phyloP scores from a whole-genome alignment of 1,140 invertebrate species.

The Physella acuta region DNA sequence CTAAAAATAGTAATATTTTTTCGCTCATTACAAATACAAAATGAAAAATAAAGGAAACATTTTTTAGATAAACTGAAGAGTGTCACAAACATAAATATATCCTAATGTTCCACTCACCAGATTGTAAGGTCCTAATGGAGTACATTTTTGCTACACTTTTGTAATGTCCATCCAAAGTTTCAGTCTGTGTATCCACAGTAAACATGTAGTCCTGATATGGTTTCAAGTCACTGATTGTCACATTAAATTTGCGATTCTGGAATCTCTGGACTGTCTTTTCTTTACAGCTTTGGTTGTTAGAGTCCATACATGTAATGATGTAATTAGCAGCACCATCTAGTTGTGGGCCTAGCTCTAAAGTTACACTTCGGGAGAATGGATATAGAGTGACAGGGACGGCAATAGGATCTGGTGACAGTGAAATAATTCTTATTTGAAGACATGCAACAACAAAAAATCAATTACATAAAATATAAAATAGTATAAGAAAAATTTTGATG shows the following conservation, averaged over 20 bases:
- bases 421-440: too few relatives aligned
- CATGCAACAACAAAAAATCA: too few relatives aligned
- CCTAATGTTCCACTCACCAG: conserved; percentile 38
- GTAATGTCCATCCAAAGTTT: conserved; percentile 2
- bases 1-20: not conserved
- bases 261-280: conserved; percentile 28
- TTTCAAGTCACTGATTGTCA: conserved; percentile 30
- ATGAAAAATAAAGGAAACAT: not conserved
- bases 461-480: too few relatives aligned
- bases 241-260: conserved; percentile 1
- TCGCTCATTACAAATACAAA: not conserved
- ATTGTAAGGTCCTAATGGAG: conserved; percentile 33
- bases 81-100: too few relatives aligned
- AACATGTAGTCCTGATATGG: conserved; percentile 42
- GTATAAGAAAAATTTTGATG: too few relatives aligned
- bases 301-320: conserved; percentile 25
- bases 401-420: conserved; percentile 46
- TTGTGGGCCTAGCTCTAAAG: conserved; percentile 32
- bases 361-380: conserved; percentile 28
- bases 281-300: not conserved
- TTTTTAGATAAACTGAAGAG: not conserved
- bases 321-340: conserved; percentile 37
- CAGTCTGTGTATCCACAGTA: conserved; percentile 32
- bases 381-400: conserved; percentile 28
- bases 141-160: conserved; percentile 23